Evolutionary conservation across 2,113 vertebrate genomes (phyloP).

Genomic region (Desmodus rotundus): DNA sequence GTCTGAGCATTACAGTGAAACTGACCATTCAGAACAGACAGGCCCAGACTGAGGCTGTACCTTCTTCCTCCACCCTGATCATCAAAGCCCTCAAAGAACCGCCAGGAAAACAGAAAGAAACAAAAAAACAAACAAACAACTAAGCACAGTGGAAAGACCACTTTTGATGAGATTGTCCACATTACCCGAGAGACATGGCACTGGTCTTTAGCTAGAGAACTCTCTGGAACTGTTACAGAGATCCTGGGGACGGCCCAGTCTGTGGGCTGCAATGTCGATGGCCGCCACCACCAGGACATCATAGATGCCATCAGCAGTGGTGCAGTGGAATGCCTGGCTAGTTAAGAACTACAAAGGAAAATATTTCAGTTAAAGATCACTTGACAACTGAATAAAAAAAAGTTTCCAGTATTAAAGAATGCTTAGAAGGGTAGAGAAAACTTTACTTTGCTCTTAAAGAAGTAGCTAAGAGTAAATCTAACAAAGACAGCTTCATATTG

Average conservation of each 20-base stretch:
- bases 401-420: background rate
- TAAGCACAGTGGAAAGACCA: background rate
- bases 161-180: background rate
- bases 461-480: background rate
- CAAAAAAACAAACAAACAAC: background rate
- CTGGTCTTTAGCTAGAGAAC: background rate
- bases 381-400: background rate
- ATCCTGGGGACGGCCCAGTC: background rate
- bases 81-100: background rate
- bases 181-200: background rate
- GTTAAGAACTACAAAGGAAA: background rate
- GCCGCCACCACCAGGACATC: background rate
- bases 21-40: background rate
- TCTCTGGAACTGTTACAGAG: background rate
- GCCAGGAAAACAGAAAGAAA: background rate
- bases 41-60: background rate
- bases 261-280: background rate
- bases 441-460: background rate
- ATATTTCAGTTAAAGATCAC: background rate
- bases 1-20: background rate
- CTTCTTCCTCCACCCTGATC: background rate
- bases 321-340: background rate
- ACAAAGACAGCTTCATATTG: background rate
- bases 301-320: background rate
- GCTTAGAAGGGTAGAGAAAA: background rate